A percentile compares a stretch with the other conserved stretches of the same genome.
phyloP scores from a whole-genome alignment of 1,140 invertebrate genomes.

The Chrysomallon squamiferum region DNA sequence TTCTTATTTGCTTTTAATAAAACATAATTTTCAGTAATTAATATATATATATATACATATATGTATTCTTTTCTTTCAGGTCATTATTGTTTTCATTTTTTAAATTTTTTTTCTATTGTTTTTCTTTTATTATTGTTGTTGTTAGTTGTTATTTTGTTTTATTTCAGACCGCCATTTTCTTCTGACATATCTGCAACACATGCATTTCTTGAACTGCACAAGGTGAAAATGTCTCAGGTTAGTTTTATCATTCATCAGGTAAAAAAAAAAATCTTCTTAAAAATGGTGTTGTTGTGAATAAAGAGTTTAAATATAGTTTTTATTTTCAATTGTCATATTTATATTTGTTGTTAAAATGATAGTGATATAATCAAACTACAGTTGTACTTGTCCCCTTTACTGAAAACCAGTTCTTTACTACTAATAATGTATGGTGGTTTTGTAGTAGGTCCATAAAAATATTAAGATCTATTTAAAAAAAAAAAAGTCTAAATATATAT shows the following conservation, averaged over 20 bases:
- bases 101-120: too few species aligned
- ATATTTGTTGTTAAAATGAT: not conserved
- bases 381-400: not conserved
- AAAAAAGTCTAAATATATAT: too few species aligned
- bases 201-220: constrained; percentile 68
- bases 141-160: too few species aligned
- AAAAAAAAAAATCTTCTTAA: not conserved
- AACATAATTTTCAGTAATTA: not conserved
- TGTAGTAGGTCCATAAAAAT: too few species aligned
- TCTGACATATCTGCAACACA: constrained; percentile 65
- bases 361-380: not conserved
- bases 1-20: not conserved
- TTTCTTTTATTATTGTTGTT: too few species aligned
- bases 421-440: not conserved
- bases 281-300: not conserved
- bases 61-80: too few species aligned
- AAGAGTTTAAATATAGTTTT: not conserved
- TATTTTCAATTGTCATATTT: not conserved
- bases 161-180: constrained; percentile 47
- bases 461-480: too few species aligned
- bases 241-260: not conserved
- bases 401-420: not conserved
- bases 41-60: too few species aligned
- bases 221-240: constrained; percentile 54
- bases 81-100: too few species aligned